These are phyloP conservation scores for Chouioia cunea DNA, from an alignment of 2,888 invertebrate genomes.

Conservation along the genomic window DNA sequence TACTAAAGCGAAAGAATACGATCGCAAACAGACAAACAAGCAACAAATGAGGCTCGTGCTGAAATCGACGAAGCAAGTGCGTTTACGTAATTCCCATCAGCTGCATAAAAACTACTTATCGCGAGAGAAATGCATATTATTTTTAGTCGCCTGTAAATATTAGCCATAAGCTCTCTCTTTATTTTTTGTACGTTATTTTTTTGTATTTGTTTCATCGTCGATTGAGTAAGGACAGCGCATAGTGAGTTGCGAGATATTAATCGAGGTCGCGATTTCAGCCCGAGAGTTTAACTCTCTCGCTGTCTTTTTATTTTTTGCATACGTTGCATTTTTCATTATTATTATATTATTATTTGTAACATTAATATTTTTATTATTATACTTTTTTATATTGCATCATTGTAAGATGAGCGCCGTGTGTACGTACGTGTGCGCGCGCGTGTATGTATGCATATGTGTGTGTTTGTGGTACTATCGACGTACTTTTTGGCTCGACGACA, in stretches of 20 bases:
- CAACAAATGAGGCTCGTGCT: slow-evolving; percentile 36
- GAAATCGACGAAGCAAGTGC: slow-evolving; percentile 31
- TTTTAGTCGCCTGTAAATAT: slow-evolving; percentile 43
- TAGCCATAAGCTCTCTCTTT: slow-evolving; percentile 26
- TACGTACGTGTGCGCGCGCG: slow-evolving; percentile 25
- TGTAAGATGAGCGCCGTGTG: slow-evolving; percentile 24
- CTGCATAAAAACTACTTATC: slow-evolving; percentile 23
- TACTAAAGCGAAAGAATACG: slow-evolving; percentile 23
- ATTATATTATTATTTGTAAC: slow-evolving; percentile 26
- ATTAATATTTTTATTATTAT: slow-evolving; percentile 25
- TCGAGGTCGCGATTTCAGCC: slow-evolving; percentile 32
- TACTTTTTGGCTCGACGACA: slow-evolving; percentile 26
- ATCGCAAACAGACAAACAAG: slow-evolving; percentile 37
- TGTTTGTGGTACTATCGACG: not conserved
- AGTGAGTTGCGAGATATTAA: no score
- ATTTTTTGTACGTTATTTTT: slow-evolving; percentile 23
- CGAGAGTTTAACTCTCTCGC: slow-evolving; percentile 31
- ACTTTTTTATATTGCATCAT: slow-evolving; percentile 18
- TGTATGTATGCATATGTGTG: slow-evolving; percentile 9
- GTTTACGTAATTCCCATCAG: slow-evolving; percentile 17
- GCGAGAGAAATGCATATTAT: slow-evolving; percentile 12
- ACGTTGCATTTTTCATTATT: slow-evolving; percentile 25
- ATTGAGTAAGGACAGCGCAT: no score
- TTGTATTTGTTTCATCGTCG: not conserved
- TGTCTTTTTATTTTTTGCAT: slow-evolving; percentile 17